Evolutionary conservation across 2,888 invertebrate genomes (phyloP), one percentile per base, ranked within the genome.

Genomic region (Pediacus dermestoides): DNA sequence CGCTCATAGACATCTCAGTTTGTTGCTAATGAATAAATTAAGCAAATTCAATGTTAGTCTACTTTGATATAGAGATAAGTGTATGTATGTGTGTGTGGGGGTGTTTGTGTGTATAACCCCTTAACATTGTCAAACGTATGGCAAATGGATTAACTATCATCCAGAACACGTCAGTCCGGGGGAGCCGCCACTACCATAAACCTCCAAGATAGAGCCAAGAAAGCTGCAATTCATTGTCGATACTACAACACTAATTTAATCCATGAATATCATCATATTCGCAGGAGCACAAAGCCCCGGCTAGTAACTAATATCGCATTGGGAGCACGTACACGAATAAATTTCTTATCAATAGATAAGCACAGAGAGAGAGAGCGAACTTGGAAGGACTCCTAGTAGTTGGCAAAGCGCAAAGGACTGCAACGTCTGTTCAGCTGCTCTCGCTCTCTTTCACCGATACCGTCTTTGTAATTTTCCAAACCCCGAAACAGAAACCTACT

Each of bases 271-370:
- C 31, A 31, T 31, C 31, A 31, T 26, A 26, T 26, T 26, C 26
- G 4, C 26, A 18, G n/a, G n/a, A n/a, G 34, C 42, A 37, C 37
- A 41, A 41, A 41, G 30, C n/a, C n/a, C n/a, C 35, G 33, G 42
- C 33, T 42, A 42, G 30, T 36, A 34, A 43, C 34, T 34, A 38
- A 39, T 46, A 39, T 36, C 33, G 37, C 36, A 46, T 42, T 46
- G 35, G 39, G 30, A 34, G 33, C 42, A 46, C 46, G 42, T 42
- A 37, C 39, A 30, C 32, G 42, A 39, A 46, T 42, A 46, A 46
- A 46, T 46, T 44, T 44, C 43, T 46, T 46, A 46, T 46, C 46
- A 46, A 46, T 43, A 46, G 46, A 46, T 46, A 43, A 46, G 46
- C 42, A 42, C 32, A 34, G 27, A 23, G n/a, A n/a, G n/a, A n/a